Base-by-base conservation (phyloP, 2,888 invertebrate species). In the Tinea pellionella region DNA sequence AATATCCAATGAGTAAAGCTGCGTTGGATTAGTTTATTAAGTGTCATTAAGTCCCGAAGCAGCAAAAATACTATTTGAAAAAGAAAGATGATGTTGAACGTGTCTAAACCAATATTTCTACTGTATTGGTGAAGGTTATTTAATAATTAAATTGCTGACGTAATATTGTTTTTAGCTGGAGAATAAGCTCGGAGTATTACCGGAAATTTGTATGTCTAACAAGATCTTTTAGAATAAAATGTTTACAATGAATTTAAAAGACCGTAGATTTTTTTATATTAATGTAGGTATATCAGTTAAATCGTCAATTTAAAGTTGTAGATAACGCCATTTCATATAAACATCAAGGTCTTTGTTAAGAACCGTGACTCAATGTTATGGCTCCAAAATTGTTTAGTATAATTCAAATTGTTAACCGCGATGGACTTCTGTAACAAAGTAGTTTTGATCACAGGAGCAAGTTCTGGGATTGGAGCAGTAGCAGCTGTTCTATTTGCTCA, bases 21-120 rank as follows among this genome's bases (percentile, higher is more conserved):
- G 96, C 97, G 2, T 77, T 98, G 12, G 98, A 99, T 85, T 97
- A 98, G 73, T 92, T 99, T 66, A 98, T 98, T 0, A 90, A 92
- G 72, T 96, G 96, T 73, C 88, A 32, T 96, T 97, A 0, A 96
- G 96, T 82, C 98, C 98, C 7, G 98, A 98, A 12, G 96, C 96
- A 0, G 92, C 94, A 4, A 78, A 92, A n/a, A 97, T 97, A n/a
- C 63, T 70, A 30, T 85, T 85, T 63, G 75, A 70, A 13, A 71
- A 75, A 89, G 89, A 62, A 93, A 92, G 78, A 89, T 83, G 63
- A 80, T 66, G 71, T 69, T 43, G 69, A 71, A 43, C 89, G 90
- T 78, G 93, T 97, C 77, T 90, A 90, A 61, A 90, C 92, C 7
- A 93, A 93, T 72, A 89, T 90, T 60, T 95, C 94, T 0, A 97